Base-by-base conservation (phyloP, 2,113 vertebrate genomes). In the Ariopsis seemanni region DNA sequence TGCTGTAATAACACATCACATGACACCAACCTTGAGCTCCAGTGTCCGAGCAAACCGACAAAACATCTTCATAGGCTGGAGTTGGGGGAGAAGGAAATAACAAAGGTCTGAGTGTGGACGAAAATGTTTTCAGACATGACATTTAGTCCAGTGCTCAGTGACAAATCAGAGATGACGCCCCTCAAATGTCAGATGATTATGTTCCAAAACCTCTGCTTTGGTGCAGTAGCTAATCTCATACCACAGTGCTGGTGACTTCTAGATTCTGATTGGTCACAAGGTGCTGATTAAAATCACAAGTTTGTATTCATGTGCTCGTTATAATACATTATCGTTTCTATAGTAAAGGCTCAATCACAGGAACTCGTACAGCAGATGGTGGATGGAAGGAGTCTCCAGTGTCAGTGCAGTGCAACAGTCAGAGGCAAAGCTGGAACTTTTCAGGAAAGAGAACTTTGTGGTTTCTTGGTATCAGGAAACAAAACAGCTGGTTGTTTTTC, bases 261-360 rank as follows among this genome's bases (percentile, higher is more conserved):
- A 42, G 60, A 82, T n/a, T 82, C 80, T 63, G 80, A 82, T 52
- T 65, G 60, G 62, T 63, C 20, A 62, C 17, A 82, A 42, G n/a
- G n/a, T 80, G 25, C 25, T 57, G 77, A 57, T 17, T 57, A 72
- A 63, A 22, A 22, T 34, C 27, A 34, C 67, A 71, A 25, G 42
- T 22, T 75, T 50, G 1, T 75, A 75, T 48, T 20, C 17, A 27
- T 2, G 65, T 4, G 10, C 25, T 30, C 2, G 4, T 69, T 27
- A 4, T 30, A 30, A 22, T 20, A 7, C 7, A 5, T 69, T 30
- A 14, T 69, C 5, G 5, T 72, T 42, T 52, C 17, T 15, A 27
- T 15, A 7, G 50, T 53, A n/a, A 78, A 11, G 48, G 3, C 75
- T 55, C 50, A 1, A 3, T 52, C 42, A 50, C 20, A 9, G 42